phyloP scores from a whole-genome alignment of 2,797 vertebrate species.

The Oophaga sylvatica region DNA sequence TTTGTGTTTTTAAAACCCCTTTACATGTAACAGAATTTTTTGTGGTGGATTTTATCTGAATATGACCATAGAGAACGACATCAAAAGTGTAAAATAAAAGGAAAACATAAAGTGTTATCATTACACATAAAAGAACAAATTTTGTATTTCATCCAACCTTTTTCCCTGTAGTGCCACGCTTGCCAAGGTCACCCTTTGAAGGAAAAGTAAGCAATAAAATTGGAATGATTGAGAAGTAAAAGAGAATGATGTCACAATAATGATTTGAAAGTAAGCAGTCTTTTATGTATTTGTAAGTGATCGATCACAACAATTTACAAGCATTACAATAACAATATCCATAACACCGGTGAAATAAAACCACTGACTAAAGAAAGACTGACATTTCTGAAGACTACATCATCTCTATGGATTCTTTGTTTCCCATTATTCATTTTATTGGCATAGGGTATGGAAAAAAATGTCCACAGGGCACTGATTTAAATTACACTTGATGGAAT shows the following conservation, averaged over 20 bases:
- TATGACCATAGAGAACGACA: background rate
- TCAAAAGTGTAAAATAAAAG: background rate
- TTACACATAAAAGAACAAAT: background rate
- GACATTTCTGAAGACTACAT: too few relatives aligned
- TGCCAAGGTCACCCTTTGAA: conserved; percentile 62
- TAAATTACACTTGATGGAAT: background rate
- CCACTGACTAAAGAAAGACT: too few relatives aligned
- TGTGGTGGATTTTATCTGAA: background rate
- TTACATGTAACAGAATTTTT: too few relatives aligned
- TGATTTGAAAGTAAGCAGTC: background rate
- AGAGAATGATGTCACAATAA: background rate
- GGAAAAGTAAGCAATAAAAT: background rate
- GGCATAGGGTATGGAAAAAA: background rate
- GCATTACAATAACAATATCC: too few relatives aligned
- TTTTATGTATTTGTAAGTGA: background rate
- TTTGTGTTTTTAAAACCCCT: too few relatives aligned
- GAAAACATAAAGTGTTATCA: background rate
- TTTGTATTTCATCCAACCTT: conserved; percentile 44
- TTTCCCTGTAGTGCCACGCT: conserved; percentile 31
- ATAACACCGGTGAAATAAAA: too few relatives aligned
- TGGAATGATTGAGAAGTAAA: background rate
- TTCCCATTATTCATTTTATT: too few relatives aligned
- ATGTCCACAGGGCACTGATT: background rate
- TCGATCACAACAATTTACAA: background rate
- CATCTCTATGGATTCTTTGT: too few relatives aligned